Evolutionary conservation across 2,113 vertebrate species (phyloP).

Genomic region (Thymallus thymallus): DNA sequence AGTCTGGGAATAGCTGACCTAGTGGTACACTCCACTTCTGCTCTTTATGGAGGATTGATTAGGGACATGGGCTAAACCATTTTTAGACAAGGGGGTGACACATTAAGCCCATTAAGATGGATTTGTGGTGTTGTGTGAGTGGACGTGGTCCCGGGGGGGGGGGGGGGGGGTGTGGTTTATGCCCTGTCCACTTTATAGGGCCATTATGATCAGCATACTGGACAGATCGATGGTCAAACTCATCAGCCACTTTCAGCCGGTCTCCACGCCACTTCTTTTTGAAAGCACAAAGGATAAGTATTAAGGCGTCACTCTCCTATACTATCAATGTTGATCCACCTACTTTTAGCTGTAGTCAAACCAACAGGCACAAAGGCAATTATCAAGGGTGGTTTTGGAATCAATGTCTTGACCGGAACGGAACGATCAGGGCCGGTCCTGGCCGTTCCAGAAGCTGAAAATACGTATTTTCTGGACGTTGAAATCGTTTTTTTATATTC

Average conservation of each 20-base stretch:
- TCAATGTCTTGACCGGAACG: no score
- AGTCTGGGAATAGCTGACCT: no score
- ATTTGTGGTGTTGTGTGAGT: constrained; percentile 9
- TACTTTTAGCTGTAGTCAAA: no score
- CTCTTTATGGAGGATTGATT: background rate
- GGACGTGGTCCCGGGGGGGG: background rate
- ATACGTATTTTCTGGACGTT: no score
- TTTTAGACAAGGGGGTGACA: background rate
- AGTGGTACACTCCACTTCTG: background rate
- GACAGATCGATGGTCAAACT: background rate
- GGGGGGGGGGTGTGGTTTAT: no score
- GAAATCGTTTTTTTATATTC: no score
- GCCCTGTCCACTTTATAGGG: constrained; percentile 1
- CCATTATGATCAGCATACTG: background rate
- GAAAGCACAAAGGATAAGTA: background rate
- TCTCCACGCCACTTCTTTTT: background rate
- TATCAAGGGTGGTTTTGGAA: no score
- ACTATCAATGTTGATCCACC: no score
- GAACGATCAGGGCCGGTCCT: no score
- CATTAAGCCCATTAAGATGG: constrained; percentile 1
- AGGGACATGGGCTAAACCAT: background rate
- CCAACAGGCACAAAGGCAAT: no score
- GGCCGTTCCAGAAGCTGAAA: no score
- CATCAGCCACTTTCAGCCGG: background rate
- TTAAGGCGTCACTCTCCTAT: background rate